Conservation (phyloP, 1,140 invertebrate species). For the Eueides isabella region DNA sequence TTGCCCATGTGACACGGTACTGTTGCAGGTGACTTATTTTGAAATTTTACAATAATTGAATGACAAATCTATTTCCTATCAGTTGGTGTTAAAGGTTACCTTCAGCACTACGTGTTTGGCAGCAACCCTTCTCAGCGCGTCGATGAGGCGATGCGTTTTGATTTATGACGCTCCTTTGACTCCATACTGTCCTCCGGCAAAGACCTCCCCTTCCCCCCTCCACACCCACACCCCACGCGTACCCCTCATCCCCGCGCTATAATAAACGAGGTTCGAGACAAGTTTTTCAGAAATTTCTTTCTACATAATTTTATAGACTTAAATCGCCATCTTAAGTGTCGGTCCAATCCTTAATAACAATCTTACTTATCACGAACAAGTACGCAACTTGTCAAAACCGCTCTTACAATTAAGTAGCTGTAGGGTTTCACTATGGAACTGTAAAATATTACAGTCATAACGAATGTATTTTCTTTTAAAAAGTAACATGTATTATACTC, state of each 20-base stretch:
- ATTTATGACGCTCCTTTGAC: constrained; percentile 37
- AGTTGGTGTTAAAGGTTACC: not conserved
- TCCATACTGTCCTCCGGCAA: not conserved
- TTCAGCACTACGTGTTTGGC: constrained; percentile 6
- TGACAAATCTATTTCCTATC: not conserved
- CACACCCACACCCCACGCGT: not conserved
- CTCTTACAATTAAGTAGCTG: not conserved
- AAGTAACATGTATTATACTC: not conserved
- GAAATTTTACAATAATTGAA: too few relatives aligned
- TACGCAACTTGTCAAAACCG: not conserved
- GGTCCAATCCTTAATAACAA: not conserved
- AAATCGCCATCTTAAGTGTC: not conserved
- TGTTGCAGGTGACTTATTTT: too few relatives aligned
- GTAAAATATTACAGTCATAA: not conserved
- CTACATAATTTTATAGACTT: not conserved
- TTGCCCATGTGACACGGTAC: too few relatives aligned
- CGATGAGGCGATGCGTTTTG: constrained; percentile 40
- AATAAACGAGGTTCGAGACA: constrained; percentile 28
- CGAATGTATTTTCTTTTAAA: not conserved
- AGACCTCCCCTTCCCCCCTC: not conserved
- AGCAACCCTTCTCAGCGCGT: constrained; percentile 43
- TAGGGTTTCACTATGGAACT: not conserved
- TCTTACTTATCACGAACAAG: not conserved
- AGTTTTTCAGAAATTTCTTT: constrained; percentile 20
- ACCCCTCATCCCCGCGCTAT: not conserved